A percentile compares a stretch with the other conserved stretches of the same genome.
These are phyloP conservation scores for Panthera tigris DNA, from an alignment of 2,113 vertebrate genomes.

Conservation along the genomic window DNA sequence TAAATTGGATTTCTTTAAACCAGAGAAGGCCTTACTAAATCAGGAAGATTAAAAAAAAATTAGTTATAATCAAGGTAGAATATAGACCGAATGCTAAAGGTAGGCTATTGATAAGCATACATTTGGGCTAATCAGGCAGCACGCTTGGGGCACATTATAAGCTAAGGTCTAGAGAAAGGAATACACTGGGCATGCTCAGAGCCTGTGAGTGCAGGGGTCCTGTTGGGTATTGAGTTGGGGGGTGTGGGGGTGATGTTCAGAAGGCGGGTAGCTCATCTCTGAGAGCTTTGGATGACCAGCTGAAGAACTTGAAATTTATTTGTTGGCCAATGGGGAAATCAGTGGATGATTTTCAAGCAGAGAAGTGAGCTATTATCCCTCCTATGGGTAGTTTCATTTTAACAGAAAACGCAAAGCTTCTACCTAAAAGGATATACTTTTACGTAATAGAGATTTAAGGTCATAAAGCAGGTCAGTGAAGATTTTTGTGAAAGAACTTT, in stretches of 20 bases:
- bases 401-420: neutral
- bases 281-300: neutral
- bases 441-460: neutral
- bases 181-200: constrained; percentile 18
- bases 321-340: neutral
- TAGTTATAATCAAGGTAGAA: neutral
- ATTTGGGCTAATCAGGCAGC: neutral
- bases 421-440: neutral
- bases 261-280: neutral
- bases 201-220: too few species aligned
- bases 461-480: neutral
- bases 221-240: neutral
- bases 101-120: neutral
- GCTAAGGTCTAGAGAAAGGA: neutral
- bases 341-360: neutral
- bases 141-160: neutral
- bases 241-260: neutral
- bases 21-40: constrained; percentile 8
- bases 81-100: neutral
- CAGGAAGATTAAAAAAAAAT: neutral
- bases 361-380: neutral
- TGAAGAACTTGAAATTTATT: constrained; percentile 19
- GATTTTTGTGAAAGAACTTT: constrained; percentile 14
- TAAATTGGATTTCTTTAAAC: neutral
- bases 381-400: neutral